phyloP scores from a whole-genome alignment of 2,797 vertebrate genomes.

The Microctenopoma stevenorrisi region DNA sequence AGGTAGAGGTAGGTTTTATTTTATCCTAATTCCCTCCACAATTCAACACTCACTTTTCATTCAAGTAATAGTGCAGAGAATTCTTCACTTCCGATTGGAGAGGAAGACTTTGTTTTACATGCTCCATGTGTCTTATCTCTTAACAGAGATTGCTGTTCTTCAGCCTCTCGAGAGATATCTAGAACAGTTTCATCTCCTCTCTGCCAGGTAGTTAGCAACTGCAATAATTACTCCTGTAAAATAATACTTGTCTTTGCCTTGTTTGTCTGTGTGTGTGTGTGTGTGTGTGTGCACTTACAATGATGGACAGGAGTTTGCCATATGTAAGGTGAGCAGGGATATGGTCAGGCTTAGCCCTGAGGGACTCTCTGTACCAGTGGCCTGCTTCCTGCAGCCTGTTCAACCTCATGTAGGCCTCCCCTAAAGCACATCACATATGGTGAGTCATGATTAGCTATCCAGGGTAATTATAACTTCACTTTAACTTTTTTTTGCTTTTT shows the following conservation, averaged over 20 bases:
- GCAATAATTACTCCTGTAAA: slow-evolving; percentile 7
- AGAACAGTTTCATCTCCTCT: neutral
- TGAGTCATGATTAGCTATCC: neutral
- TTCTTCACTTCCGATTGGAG: slow-evolving; percentile 6
- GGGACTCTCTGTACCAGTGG: slow-evolving; percentile 91
- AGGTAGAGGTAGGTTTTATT: neutral
- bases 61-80: neutral
- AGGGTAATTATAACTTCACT: too few species aligned
- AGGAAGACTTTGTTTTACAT: slow-evolving; percentile 19
- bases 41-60: slow-evolving; percentile 1
- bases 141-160: slow-evolving; percentile 52
- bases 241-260: slow-evolving; percentile 9
- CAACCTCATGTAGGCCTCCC: slow-evolving; percentile 93
- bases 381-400: slow-evolving; percentile 90
- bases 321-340: slow-evolving; percentile 96
- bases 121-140: slow-evolving; percentile 19
- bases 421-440: slow-evolving; percentile 69
- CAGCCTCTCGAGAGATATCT: slow-evolving; percentile 14
- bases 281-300: slow-evolving; percentile 77
- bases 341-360: slow-evolving; percentile 92
- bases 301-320: slow-evolving; percentile 91
- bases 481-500: too few species aligned
- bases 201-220: slow-evolving; percentile 44
- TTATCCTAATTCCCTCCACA: slow-evolving; percentile 1
- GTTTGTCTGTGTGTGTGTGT: slow-evolving; percentile 4